Conservation (phyloP, 2,888 invertebrate species). For the Campoplex capitator region DNA sequence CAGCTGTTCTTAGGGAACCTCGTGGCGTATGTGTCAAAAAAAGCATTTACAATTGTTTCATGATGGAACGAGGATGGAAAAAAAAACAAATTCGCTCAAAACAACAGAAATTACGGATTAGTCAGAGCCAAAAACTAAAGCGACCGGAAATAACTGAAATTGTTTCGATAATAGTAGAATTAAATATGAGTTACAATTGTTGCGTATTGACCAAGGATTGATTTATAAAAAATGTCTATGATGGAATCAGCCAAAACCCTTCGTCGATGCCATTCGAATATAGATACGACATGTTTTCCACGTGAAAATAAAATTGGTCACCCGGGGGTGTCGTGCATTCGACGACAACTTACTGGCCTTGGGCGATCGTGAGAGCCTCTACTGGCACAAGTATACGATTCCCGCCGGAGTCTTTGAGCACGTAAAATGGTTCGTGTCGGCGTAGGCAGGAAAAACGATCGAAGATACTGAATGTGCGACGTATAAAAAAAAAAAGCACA, state of each 20-base stretch:
- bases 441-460: conserved; percentile 59
- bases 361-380: conserved; percentile 48
- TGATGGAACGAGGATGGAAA: background rate
- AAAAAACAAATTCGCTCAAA: background rate
- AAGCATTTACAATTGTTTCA: background rate
- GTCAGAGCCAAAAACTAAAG: background rate
- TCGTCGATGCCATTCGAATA: background rate
- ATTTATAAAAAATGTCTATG: background rate
- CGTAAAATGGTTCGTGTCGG: conserved; percentile 43
- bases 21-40: conserved; percentile 11
- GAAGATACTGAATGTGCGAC: conserved; percentile 44
- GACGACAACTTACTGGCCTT: conserved; percentile 54
- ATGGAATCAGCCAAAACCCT: background rate
- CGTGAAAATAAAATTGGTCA: conserved; percentile 36
- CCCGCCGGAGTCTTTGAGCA: conserved; percentile 57
- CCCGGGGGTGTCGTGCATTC: conserved; percentile 43
- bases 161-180: background rate
- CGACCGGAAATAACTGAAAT: background rate
- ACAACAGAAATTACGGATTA: background rate
- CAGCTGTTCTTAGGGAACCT: conserved; percentile 12
- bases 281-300: background rate
- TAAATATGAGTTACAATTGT: background rate
- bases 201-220: background rate
- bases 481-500: conserved; percentile 10
- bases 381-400: conserved; percentile 49